A percentile compares a stretch with the other conserved stretches of the same genome.
phyloP scores from a whole-genome alignment of 2,797 vertebrate species.

The Halcyon smyrnensis region DNA sequence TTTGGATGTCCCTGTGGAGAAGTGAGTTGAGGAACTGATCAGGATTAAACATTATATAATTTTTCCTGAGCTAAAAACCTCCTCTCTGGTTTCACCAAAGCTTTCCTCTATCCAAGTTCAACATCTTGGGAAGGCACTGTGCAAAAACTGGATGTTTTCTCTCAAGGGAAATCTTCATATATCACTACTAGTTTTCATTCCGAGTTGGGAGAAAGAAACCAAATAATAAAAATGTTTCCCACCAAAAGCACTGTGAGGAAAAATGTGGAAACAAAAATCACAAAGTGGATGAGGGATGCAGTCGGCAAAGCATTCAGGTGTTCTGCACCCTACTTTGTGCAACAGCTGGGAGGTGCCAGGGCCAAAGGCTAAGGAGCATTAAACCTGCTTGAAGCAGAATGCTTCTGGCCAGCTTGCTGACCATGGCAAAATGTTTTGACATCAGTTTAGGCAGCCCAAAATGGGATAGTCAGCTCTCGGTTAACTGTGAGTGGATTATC shows the following conservation, averaged over 20 bases:
- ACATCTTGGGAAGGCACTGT: not conserved
- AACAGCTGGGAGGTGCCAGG: not conserved
- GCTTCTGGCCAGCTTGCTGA: not conserved
- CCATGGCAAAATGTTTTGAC: not conserved
- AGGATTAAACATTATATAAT: not conserved
- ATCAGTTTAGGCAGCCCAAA: not conserved
- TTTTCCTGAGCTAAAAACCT: not conserved
- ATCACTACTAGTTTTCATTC: not conserved
- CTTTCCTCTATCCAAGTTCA: slow-evolving; percentile 20
- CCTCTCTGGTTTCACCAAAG: slow-evolving; percentile 22
- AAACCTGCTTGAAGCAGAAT: not conserved
- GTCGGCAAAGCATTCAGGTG: not conserved
- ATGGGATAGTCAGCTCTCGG: not conserved
- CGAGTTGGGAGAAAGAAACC: not conserved
- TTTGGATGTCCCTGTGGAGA: not conserved
- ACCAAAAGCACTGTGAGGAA: not conserved
- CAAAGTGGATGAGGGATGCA: not conserved
- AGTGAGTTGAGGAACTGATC: not conserved
- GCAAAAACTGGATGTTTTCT: slow-evolving; percentile 27
- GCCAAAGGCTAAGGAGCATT: not conserved
- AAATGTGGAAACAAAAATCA: not conserved
- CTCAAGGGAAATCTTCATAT: not conserved
- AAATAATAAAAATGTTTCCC: not conserved
- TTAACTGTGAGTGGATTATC: not conserved
- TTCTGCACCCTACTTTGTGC: not conserved